phyloP scores from a whole-genome alignment of 2,113 vertebrate genomes.

The Riparia riparia region DNA sequence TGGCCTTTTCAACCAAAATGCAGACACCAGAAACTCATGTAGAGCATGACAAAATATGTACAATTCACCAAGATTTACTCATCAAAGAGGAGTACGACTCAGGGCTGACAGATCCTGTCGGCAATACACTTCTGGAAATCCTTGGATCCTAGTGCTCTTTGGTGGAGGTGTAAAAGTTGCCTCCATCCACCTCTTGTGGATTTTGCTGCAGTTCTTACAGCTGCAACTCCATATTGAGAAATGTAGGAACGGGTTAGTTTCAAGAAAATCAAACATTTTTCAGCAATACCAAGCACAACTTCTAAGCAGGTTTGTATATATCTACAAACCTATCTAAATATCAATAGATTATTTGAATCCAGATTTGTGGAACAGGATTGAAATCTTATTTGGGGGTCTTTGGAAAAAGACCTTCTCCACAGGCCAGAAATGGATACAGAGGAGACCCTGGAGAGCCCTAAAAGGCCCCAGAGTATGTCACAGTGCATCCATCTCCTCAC shows the following conservation, averaged over 20 bases:
- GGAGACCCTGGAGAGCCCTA: neutral
- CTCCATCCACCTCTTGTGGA: neutral
- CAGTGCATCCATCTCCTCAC: neutral
- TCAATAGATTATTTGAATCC: neutral
- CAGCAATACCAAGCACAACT: neutral
- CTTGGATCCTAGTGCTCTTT: neutral
- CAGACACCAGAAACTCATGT: neutral
- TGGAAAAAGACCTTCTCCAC: neutral
- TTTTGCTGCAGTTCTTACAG: neutral
- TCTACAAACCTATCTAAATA: neutral
- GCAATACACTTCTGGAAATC: neutral
- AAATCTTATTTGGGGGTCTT: neutral
- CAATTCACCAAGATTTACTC: neutral
- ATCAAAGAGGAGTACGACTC: neutral
- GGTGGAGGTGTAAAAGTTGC: neutral
- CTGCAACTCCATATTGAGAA: neutral
- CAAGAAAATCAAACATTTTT: neutral
- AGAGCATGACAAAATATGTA: neutral
- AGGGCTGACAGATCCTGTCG: neutral
- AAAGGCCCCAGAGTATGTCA: neutral
- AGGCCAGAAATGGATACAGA: neutral
- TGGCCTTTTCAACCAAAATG: neutral
- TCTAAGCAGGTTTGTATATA: neutral
- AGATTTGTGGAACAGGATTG: neutral
- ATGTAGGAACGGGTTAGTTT: neutral